phyloP scores from a whole-genome alignment of 1,140 invertebrate genomes.

The Cydia amplana region DNA sequence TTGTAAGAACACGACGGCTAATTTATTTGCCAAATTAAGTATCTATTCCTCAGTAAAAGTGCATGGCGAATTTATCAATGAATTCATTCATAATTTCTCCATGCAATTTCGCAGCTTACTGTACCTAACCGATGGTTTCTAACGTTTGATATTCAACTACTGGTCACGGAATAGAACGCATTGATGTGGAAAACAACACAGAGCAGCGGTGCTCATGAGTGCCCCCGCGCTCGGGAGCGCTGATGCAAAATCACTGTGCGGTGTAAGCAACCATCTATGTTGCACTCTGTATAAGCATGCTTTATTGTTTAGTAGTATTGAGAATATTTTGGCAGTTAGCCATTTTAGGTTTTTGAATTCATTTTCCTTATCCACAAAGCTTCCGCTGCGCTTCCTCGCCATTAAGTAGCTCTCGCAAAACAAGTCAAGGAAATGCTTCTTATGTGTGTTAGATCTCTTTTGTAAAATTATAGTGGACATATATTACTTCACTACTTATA shows the following conservation, averaged over 20 bases:
- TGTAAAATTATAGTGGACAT: background rate
- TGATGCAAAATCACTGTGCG: background rate
- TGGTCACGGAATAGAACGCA: background rate
- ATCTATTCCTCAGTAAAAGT: too few species aligned
- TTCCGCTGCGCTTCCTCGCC: background rate
- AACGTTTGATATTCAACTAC: background rate
- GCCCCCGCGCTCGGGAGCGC: background rate
- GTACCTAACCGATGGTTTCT: background rate
- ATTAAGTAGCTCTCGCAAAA: background rate
- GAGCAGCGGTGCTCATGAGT: background rate
- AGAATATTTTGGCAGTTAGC: too few species aligned
- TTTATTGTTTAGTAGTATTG: too few species aligned
- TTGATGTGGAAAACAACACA: constrained; percentile 1
- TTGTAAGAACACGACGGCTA: too few species aligned
- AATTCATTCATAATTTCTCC: too few species aligned
- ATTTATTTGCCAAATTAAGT: too few species aligned
- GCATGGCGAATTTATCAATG: too few species aligned
- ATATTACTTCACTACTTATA: too few species aligned
- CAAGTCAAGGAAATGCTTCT: background rate
- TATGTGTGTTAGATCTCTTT: background rate
- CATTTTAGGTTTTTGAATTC: background rate
- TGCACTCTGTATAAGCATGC: background rate
- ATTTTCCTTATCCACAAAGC: background rate
- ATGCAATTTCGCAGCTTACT: too few species aligned
- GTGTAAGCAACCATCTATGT: background rate